Conservation (phyloP, 1,140 invertebrate species). For the Orius insidiosus region DNA sequence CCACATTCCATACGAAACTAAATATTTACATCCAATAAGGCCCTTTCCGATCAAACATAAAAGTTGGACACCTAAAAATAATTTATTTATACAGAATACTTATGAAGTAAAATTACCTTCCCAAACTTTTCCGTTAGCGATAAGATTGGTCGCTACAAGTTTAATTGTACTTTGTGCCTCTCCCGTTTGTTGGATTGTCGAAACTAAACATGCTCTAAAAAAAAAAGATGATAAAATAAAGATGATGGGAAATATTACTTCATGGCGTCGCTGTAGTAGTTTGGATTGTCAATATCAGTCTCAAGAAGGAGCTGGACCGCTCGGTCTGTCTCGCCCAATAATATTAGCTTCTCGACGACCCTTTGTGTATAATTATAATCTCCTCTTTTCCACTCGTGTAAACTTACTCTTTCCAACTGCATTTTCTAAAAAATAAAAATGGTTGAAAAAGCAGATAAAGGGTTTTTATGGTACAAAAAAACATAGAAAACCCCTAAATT, state of each 20-base stretch:
- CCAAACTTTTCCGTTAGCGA: conserved; percentile 37
- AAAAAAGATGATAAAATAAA: background rate
- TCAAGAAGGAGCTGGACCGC: conserved; percentile 42
- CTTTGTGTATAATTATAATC: conserved; percentile 30
- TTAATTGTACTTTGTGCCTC: conserved; percentile 45
- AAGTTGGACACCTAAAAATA: conserved; percentile 35
- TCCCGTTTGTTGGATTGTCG: conserved; percentile 35
- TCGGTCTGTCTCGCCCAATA: conserved; percentile 36
- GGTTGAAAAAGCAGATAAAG: background rate
- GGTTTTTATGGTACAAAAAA: no score
- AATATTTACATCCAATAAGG: conserved; percentile 47
- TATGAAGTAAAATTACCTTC: conserved; percentile 28
- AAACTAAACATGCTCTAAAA: conserved; percentile 37
- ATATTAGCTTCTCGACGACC: conserved; percentile 34
- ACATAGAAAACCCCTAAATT: no score
- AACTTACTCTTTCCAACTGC: conserved; percentile 31
- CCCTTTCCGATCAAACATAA: conserved; percentile 48
- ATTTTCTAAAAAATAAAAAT: conserved; percentile 24
- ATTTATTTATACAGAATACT: background rate
- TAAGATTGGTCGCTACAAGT: conserved; percentile 51
- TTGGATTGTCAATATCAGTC: conserved; percentile 37
- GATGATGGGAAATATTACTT: conserved; percentile 24
- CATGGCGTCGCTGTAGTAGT: conserved; percentile 37
- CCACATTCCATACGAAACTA: conserved; percentile 45
- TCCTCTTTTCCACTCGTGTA: conserved; percentile 36